phyloP scores from a whole-genome alignment of 2,113 vertebrate genomes.

The Colinus virginianus region DNA sequence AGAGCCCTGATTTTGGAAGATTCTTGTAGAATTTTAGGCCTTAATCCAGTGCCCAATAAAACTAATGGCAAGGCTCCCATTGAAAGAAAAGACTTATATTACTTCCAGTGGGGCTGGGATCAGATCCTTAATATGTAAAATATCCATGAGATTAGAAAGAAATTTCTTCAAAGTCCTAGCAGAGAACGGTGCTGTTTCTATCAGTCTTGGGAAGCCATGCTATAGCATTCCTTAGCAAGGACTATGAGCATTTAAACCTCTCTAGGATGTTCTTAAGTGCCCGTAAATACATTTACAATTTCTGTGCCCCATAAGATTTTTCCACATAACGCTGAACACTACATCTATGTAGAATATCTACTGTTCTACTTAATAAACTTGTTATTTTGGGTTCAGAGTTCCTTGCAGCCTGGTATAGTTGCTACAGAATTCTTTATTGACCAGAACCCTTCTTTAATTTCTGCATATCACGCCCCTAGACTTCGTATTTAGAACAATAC shows the following conservation, averaged over 20 bases:
- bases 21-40: slow-evolving; percentile 52
- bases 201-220: slow-evolving; percentile 47
- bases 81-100: slow-evolving; percentile 47
- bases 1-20: slow-evolving; percentile 51
- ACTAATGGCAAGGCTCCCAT: slow-evolving; percentile 60
- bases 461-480: neutral
- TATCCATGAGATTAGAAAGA: slow-evolving; percentile 44
- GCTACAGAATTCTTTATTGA: slow-evolving; percentile 27
- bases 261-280: slow-evolving; percentile 55
- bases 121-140: slow-evolving; percentile 49
- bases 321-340: slow-evolving; percentile 46
- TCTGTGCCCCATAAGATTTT: slow-evolving; percentile 5
- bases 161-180: slow-evolving; percentile 33
- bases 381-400: slow-evolving; percentile 13
- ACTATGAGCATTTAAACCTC: slow-evolving; percentile 47
- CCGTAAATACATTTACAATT: slow-evolving; percentile 31
- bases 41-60: slow-evolving; percentile 67
- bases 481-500: neutral
- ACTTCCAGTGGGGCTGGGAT: slow-evolving; percentile 57
- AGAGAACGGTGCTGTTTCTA: slow-evolving; percentile 48
- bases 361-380: slow-evolving; percentile 32
- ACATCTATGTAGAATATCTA: slow-evolving; percentile 28
- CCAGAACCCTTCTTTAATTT: slow-evolving; percentile 12
- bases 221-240: slow-evolving; percentile 28
- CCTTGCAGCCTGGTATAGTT: slow-evolving; percentile 16